These are phyloP conservation scores for Corvus moneduloides DNA, from an alignment of 2,113 vertebrate genomes.

Conservation along the genomic window DNA sequence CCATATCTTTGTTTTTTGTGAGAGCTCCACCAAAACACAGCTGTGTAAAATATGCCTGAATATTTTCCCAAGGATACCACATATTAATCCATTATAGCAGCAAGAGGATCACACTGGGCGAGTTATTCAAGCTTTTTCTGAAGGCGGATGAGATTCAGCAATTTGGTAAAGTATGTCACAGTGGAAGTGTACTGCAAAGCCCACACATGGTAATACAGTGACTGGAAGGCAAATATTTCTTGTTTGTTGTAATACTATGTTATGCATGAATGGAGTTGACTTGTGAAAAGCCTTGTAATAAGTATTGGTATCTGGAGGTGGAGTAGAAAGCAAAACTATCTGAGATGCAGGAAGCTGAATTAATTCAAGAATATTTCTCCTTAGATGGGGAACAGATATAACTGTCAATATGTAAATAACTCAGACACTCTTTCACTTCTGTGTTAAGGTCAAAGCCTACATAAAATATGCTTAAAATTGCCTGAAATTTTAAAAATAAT, in stretches of 20 bases:
- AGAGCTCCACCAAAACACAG: not conserved
- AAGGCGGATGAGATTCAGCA: not conserved
- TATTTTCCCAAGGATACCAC: not conserved
- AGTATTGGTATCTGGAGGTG: not conserved
- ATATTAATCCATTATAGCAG: not conserved
- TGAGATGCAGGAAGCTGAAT: not conserved
- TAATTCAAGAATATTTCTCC: not conserved
- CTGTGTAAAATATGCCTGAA: not conserved
- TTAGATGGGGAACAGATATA: not conserved
- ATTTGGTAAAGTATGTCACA: not conserved
- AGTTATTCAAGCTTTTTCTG: not conserved
- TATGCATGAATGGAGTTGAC: not conserved
- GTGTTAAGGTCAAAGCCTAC: not conserved
- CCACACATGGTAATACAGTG: not conserved
- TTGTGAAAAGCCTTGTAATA: conserved; percentile 22
- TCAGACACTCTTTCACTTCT: not conserved
- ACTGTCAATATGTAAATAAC: not conserved
- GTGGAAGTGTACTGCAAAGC: not conserved
- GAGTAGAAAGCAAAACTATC: not conserved
- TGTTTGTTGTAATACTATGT: not conserved
- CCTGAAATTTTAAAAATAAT: not conserved
- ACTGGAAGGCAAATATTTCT: conserved; percentile 11
- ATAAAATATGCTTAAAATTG: not conserved
- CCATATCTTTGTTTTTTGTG: not conserved
- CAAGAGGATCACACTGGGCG: not conserved